Percentiles rank a stretch among this genome's conserved stretches.
Conservation (phyloP, 2,797 vertebrate species). For the Danio jaintianensis region DNA sequence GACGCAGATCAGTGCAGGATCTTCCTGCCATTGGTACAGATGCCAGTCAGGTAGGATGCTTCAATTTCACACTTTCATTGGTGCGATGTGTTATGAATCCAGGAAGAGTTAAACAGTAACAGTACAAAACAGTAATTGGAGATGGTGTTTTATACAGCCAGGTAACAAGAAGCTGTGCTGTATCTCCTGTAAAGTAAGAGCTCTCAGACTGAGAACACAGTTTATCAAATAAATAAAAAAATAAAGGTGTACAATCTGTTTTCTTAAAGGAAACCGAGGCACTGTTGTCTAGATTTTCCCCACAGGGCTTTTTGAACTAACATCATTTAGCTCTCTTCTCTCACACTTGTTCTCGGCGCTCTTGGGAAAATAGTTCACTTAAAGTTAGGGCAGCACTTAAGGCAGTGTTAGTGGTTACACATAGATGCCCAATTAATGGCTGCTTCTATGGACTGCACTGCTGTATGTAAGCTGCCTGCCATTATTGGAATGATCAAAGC, state of each 20-base stretch:
- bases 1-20: conserved; percentile 96
- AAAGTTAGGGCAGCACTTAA: background rate
- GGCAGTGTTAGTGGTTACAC: background rate
- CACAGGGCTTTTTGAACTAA: background rate
- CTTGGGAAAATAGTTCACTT: background rate
- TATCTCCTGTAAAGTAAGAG: background rate
- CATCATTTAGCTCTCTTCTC: background rate
- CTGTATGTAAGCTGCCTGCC: background rate
- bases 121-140: background rate
- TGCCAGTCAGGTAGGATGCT: conserved; percentile 88
- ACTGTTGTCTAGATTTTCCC: background rate
- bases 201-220: background rate
- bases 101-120: background rate
- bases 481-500: background rate
- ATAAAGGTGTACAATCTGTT: background rate
- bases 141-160: background rate
- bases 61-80: background rate
- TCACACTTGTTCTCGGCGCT: background rate
- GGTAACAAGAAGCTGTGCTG: background rate
- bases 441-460: background rate
- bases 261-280: background rate
- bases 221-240: conserved; percentile 19
- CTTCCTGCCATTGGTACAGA: conserved; percentile 89
- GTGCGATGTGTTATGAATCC: background rate
- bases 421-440: background rate